Conservation (phyloP, 2,797 vertebrate genomes). For the Ispidina picta region DNA sequence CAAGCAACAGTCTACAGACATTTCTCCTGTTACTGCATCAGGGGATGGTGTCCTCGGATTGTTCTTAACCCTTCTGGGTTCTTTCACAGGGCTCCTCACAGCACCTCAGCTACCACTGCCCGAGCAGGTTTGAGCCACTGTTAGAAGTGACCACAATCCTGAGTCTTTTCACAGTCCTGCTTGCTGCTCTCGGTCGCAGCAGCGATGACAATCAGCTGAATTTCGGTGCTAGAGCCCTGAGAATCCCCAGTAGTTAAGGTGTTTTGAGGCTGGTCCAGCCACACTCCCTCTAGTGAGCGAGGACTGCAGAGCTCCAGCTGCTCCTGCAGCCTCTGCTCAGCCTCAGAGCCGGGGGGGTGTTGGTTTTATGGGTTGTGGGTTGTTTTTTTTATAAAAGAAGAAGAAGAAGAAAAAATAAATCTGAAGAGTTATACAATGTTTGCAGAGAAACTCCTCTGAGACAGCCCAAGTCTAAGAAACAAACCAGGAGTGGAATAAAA, state of each 20-base stretch:
- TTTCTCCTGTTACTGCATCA: neutral
- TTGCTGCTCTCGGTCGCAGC: neutral
- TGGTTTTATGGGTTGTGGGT: neutral
- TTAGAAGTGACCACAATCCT: neutral
- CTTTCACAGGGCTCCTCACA: neutral
- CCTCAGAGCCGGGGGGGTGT: neutral
- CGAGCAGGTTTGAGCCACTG: neutral
- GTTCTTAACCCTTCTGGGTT: neutral
- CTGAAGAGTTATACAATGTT: neutral
- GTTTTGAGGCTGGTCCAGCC: fast-evolving
- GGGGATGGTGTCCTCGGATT: neutral
- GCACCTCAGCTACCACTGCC: neutral
- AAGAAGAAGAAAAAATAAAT: neutral
- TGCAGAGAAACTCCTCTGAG: neutral
- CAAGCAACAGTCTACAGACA: too few species aligned
- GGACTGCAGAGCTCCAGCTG: fast-evolving
- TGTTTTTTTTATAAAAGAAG: neutral
- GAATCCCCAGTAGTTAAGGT: fast-evolving
- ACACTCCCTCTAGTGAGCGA: fast-evolving
- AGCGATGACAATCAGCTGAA: neutral
- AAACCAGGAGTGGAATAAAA: neutral
- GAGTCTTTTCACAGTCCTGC: neutral
- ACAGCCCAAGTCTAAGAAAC: neutral
- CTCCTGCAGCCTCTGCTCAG: neutral
- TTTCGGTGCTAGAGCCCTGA: neutral